These are phyloP conservation scores for Elanus axillaris DNA, from an alignment of 2,113 vertebrate genomes.

Conservation along the genomic window DNA sequence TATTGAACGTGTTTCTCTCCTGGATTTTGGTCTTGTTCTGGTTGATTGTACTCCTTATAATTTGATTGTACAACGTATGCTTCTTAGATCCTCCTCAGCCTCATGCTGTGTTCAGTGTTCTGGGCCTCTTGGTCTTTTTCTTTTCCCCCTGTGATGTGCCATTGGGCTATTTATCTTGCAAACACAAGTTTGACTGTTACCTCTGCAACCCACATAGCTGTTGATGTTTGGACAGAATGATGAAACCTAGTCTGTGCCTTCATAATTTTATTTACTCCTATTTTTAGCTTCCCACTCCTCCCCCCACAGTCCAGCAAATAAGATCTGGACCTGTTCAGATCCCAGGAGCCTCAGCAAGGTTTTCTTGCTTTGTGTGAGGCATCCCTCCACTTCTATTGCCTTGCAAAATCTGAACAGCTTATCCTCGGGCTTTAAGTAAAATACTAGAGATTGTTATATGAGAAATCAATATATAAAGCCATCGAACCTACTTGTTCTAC, in stretches of 20 bases:
- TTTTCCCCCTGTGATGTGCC: neutral
- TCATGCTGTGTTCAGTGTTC: neutral
- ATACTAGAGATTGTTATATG: neutral
- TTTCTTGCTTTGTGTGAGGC: neutral
- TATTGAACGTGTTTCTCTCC: neutral
- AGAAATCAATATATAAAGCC: neutral
- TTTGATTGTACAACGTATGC: neutral
- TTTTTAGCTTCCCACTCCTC: neutral
- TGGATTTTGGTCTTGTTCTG: neutral
- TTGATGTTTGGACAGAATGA: neutral
- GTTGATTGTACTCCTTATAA: neutral
- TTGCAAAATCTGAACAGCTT: neutral
- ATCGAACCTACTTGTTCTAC: neutral
- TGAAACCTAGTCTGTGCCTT: neutral
- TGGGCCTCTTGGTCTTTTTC: neutral
- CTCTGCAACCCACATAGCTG: neutral
- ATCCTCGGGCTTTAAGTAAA: neutral
- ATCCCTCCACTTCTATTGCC: neutral
- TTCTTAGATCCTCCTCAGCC: neutral
- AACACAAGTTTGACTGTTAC: neutral
- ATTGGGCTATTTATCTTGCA: neutral
- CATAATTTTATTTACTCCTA: neutral
- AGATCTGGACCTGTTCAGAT: neutral
- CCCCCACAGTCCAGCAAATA: neutral
- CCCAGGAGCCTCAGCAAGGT: neutral